phyloP scores from a whole-genome alignment of 2,113 vertebrate species.

The Phyllostomus hastatus region DNA sequence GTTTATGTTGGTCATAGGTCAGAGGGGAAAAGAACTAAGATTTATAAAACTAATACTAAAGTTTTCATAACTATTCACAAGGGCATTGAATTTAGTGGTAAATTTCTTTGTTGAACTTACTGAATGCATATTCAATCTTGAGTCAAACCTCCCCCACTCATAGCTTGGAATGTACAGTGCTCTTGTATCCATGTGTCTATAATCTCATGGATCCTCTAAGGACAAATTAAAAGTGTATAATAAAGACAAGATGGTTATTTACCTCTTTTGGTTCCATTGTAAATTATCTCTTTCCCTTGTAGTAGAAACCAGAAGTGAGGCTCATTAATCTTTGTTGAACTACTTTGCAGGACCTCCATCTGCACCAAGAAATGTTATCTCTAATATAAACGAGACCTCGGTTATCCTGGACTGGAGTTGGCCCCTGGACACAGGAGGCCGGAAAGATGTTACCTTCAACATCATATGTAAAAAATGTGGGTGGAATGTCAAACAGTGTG shows the following conservation, averaged over 20 bases:
- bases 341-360: conserved; percentile 90
- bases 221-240: conserved; percentile 43
- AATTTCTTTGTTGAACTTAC: background rate
- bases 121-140: background rate
- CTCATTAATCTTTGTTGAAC: conserved; percentile 63
- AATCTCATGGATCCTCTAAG: conserved; percentile 34
- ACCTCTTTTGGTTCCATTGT: conserved; percentile 25
- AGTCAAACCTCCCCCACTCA: background rate
- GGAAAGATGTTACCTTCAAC: conserved; percentile 93
- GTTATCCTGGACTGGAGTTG: conserved; percentile 99
- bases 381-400: conserved; percentile 97
- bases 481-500: conserved; percentile 81
- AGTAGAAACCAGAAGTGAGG: conserved; percentile 44
- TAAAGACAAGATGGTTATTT: conserved; percentile 55
- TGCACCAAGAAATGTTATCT: conserved; percentile 95
- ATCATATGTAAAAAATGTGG: conserved; percentile 95
- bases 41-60: conserved; percentile 63
- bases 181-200: conserved; percentile 30
- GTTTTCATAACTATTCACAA: conserved; percentile 56
- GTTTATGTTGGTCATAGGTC: background rate
- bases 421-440: conserved; percentile 94
- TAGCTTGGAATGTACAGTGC: background rate
- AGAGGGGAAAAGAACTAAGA: conserved; percentile 35
- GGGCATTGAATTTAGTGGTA: conserved; percentile 27
- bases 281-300: background rate